A percentile compares a stretch with the other conserved stretches of the same genome.
These are phyloP conservation scores for Anabas testudineus DNA, from an alignment of 2,797 vertebrate genomes.

Conservation along the genomic window DNA sequence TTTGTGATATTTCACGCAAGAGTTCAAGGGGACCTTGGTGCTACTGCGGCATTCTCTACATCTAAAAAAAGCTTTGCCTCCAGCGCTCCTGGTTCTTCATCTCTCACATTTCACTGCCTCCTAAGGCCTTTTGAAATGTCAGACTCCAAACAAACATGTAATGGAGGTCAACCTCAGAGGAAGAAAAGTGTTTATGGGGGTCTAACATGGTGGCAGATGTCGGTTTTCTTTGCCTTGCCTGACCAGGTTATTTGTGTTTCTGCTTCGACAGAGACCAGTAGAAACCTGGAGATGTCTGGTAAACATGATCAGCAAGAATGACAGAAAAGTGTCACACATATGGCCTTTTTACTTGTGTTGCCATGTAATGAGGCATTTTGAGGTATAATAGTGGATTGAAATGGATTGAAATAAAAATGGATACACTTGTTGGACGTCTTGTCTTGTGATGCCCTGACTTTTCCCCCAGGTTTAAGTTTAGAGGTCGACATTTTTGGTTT, in stretches of 20 bases:
- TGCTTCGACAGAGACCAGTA: constrained; percentile 35
- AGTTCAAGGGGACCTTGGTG: constrained; percentile 58
- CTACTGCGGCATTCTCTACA: constrained; percentile 33
- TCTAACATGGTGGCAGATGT: constrained; percentile 13
- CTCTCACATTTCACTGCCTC: constrained; percentile 61
- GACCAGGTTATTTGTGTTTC: constrained; percentile 37
- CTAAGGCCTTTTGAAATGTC: constrained; percentile 77
- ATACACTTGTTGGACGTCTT: no score
- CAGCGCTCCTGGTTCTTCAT: constrained; percentile 13
- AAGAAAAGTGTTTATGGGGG: constrained; percentile 42
- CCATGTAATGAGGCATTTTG: no score
- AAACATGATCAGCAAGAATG: constrained; percentile 24
- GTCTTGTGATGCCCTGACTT: no score
- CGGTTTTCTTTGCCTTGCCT: constrained; percentile 31
- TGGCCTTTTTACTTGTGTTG: no score
- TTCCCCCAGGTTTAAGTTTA: no score
- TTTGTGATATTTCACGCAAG: constrained; percentile 32
- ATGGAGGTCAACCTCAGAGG: constrained; percentile 68
- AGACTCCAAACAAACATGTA: constrained; percentile 67
- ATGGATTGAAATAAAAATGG: no score
- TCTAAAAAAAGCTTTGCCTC: constrained; percentile 39
- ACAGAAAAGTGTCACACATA: no score
- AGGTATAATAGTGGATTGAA: no score
- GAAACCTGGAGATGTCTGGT: constrained; percentile 22
- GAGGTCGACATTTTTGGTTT: no score